phyloP scores from a whole-genome alignment of 2,888 invertebrate species.

The Seladonia tumulorum region DNA sequence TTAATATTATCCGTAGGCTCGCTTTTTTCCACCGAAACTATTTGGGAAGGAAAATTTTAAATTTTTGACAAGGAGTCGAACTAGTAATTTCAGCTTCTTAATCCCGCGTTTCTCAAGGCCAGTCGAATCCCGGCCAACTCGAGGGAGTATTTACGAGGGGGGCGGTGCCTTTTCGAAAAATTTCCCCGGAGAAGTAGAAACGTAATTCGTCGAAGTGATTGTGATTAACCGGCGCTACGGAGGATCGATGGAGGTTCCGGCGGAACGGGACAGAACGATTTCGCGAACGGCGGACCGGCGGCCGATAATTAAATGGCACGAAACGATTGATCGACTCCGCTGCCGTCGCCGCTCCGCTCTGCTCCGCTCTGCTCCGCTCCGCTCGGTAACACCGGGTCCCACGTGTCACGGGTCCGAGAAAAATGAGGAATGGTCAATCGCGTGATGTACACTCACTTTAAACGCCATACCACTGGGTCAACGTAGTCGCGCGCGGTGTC shows the following conservation, averaged over 20 bases:
- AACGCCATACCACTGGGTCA: conserved; percentile 53
- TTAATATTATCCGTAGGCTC: not conserved
- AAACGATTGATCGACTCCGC: conserved; percentile 41
- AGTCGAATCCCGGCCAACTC: not conserved
- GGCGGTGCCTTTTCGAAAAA: not conserved
- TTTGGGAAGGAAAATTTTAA: not conserved
- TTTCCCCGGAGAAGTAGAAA: conserved; percentile 3
- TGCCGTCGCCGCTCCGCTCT: not conserved
- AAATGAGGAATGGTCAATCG: conserved; percentile 46
- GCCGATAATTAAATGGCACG: conserved; percentile 45
- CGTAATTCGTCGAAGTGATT: conserved; percentile 25
- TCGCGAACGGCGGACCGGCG: not conserved
- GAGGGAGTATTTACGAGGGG: not conserved
- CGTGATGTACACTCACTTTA: conserved; percentile 66
- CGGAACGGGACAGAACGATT: conserved; percentile 12
- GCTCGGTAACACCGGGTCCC: conserved; percentile 5
- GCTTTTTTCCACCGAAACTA: not conserved
- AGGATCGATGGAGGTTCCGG: conserved; percentile 26
- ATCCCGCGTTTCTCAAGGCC: not conserved
- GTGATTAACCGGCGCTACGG: conserved; percentile 15
- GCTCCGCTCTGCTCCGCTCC: not conserved
- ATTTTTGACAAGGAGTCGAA: not conserved
- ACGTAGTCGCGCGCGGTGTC: conserved; percentile 12
- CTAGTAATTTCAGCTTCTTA: not conserved
- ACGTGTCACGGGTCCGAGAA: conserved; percentile 3